Percentiles rank a stretch among this genome's conserved stretches.
phyloP scores from a whole-genome alignment of 2,797 vertebrate genomes.

The Taeniopygia guttata region DNA sequence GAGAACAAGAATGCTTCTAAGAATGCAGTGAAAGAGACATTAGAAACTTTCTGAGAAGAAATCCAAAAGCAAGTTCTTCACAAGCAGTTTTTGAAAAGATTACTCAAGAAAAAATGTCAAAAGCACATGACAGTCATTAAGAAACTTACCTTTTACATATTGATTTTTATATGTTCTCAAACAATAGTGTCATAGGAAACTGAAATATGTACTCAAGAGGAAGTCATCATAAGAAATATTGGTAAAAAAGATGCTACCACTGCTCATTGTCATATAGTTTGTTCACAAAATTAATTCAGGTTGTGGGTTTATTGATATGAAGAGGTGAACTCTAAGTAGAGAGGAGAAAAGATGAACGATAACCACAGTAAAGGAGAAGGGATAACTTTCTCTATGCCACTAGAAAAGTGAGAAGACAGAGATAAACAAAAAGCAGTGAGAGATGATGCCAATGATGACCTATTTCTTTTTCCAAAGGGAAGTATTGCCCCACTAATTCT shows the following conservation, averaged over 20 bases:
- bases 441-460: neutral
- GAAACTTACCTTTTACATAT: neutral
- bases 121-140: neutral
- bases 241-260: neutral
- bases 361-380: conserved; percentile 2
- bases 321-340: neutral
- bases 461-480: neutral
- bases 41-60: neutral
- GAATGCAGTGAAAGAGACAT: neutral
- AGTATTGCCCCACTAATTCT: neutral
- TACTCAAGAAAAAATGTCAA: neutral
- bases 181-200: neutral
- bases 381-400: neutral
- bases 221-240: neutral
- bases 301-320: neutral
- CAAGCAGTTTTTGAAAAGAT: neutral
- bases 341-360: neutral
- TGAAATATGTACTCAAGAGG: neutral
- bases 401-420: neutral
- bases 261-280: neutral
- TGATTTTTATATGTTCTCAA: neutral
- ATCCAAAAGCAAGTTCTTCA: neutral
- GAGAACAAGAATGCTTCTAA: neutral
- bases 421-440: neutral
- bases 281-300: neutral